A percentile compares a stretch with the other conserved stretches of the same genome.
Evolutionary conservation across 2,113 vertebrate species (phyloP).

Genomic region (Myiopsitta monachus): DNA sequence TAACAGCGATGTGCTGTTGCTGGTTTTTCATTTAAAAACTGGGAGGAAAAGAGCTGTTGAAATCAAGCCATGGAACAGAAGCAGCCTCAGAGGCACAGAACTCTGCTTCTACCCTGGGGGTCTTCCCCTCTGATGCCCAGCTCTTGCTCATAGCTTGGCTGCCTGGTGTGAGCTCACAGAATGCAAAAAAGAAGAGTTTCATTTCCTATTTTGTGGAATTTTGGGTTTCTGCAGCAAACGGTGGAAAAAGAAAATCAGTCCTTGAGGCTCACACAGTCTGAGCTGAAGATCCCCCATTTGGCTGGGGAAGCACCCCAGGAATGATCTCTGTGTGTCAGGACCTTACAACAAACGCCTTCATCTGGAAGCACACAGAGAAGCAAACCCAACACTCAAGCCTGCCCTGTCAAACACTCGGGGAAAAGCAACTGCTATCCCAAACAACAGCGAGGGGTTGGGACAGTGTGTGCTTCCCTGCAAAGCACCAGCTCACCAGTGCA

Average conservation of each 20-base stretch:
- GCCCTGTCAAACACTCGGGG: not conserved
- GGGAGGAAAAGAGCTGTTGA: not conserved
- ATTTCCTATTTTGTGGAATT: not conserved
- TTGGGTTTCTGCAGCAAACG: not conserved
- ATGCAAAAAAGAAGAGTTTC: too few relatives aligned
- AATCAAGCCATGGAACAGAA: not conserved
- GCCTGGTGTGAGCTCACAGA: not conserved
- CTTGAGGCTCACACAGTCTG: not conserved
- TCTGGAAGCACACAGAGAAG: not conserved
- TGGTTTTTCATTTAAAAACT: not conserved
- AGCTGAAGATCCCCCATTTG: not conserved
- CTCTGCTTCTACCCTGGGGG: not conserved
- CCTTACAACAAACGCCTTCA: not conserved
- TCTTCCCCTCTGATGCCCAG: not conserved
- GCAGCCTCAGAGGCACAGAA: not conserved
- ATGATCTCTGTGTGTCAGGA: fast-evolving
- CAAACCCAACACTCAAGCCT: not conserved
- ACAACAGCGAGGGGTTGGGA: not conserved
- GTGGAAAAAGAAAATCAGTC: not conserved
- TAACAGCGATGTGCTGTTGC: fast-evolving
- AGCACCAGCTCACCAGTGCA: not conserved
- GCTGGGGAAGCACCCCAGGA: not conserved
- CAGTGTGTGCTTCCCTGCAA: not conserved
- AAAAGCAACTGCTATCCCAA: not conserved
- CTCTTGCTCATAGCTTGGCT: not conserved